phyloP scores from a whole-genome alignment of 2,797 vertebrate genomes.

The Sparus aurata region DNA sequence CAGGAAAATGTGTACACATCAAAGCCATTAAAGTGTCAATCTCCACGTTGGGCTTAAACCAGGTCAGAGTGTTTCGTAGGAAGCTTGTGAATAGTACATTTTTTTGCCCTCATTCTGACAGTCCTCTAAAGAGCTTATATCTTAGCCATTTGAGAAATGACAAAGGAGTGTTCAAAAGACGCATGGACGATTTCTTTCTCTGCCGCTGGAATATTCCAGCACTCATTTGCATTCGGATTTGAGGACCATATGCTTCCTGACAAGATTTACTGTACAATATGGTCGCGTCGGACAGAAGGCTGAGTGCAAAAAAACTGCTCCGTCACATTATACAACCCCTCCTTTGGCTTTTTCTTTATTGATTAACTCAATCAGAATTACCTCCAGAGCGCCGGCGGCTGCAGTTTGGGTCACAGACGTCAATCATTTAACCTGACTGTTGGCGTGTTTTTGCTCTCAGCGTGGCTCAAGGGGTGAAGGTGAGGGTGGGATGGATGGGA shows the following conservation, averaged over 20 bases:
- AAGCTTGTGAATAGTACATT: slow-evolving; percentile 61
- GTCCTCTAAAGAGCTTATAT: slow-evolving; percentile 54
- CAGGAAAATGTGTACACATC: slow-evolving; percentile 70
- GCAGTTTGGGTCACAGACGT: slow-evolving; percentile 22
- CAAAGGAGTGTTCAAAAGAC: slow-evolving; percentile 46
- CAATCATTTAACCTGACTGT: slow-evolving; percentile 21
- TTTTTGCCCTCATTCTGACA: slow-evolving; percentile 66
- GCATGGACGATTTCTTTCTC: slow-evolving; percentile 48
- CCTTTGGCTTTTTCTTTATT: slow-evolving; percentile 26
- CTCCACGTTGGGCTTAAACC: slow-evolving; percentile 52
- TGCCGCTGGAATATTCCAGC: slow-evolving; percentile 42
- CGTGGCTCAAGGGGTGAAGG: slow-evolving; percentile 10
- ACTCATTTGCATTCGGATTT: slow-evolving; percentile 68
- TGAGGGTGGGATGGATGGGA: slow-evolving; percentile 22
- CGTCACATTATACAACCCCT: slow-evolving; percentile 37
- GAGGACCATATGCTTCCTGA: slow-evolving; percentile 72
- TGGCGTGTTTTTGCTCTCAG: slow-evolving; percentile 37
- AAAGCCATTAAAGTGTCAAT: slow-evolving; percentile 82
- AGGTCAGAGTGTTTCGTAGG: slow-evolving; percentile 61
- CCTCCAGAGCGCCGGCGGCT: slow-evolving; percentile 5
- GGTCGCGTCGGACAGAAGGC: slow-evolving; percentile 42
- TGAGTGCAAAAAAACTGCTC: slow-evolving; percentile 27
- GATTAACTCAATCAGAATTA: slow-evolving; percentile 45
- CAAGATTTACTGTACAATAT: slow-evolving; percentile 64
- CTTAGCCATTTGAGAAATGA: slow-evolving; percentile 49